Evolutionary conservation across 2,113 vertebrate genomes (phyloP), one percentile per base, ranked within the genome.

Genomic region (Tichodroma muraria): DNA sequence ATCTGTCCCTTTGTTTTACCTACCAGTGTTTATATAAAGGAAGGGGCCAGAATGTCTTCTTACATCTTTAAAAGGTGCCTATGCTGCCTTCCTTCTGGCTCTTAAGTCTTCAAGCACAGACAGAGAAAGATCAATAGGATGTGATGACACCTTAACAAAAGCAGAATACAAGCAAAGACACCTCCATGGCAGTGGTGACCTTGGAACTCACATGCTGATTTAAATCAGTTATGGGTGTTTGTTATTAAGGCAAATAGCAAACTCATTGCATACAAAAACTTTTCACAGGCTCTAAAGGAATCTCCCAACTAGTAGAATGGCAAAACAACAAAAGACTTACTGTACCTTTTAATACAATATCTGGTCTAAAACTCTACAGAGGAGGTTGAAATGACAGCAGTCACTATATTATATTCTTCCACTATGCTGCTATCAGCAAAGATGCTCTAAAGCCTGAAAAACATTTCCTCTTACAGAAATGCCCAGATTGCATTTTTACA

Each of bases 71-170:
- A 76, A 88, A 90, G 30, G 63, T 66, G 63, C 42, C 61, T 85
- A 42, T 42, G 42, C 23, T 89, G 66, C n/a, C 53, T 89, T 94
- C 37, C 56, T 91, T 28, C 45, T 33, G 40, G 38, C 61, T 84
- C 87, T 96, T 86, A 90, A 89, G 59, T 71, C 54, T 88, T 80
- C 50, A 91, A 85, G 52, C 24, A 61, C n/a, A 87, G 85, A 85
- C 59, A 65, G 38, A 54, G 33, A 77, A 79, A 70, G 76, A 95
- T 95, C 89, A 93, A 88, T 93, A 93, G 84, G 85, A 64, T 79
- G 80, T 37, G 47, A 80, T 66, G 80, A 89, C 44, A 73, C 59
- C 53, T 78, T 80, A 77, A 65, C 37, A 68, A 77, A 95, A 81
- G 64, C 52, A 90, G 61, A 92, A 65, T 24, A 35, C 16, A 90